phyloP scores from a whole-genome alignment of 2,888 invertebrate genomes.

The Cremastinae sp. region DNA sequence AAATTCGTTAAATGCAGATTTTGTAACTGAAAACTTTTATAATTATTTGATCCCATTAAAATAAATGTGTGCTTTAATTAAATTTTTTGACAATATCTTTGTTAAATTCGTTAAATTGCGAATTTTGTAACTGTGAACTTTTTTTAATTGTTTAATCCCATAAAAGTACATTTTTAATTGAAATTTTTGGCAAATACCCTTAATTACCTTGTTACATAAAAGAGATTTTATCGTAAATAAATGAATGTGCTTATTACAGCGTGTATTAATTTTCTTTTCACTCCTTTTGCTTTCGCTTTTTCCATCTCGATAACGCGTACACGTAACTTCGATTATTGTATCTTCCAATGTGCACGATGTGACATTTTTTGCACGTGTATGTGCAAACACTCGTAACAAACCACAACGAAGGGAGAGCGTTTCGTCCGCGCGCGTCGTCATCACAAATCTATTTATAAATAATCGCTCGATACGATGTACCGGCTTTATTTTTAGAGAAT shows the following conservation, averaged over 20 bases:
- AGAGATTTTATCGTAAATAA: too few species aligned
- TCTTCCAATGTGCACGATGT: not conserved
- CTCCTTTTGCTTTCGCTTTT: not conserved
- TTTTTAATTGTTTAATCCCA: too few species aligned
- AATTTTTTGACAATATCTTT: too few species aligned
- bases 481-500: slow-evolving; percentile 76
- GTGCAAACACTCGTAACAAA: slow-evolving; percentile 3
- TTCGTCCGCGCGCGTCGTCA: slow-evolving; percentile 52
- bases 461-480: slow-evolving; percentile 78
- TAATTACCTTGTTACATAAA: too few species aligned
- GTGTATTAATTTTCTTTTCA: not conserved
- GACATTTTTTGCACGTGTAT: slow-evolving; percentile 7
- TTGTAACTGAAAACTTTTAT: too few species aligned
- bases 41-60: too few species aligned
- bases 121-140: too few species aligned
- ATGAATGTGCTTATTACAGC: not conserved
- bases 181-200: too few species aligned
- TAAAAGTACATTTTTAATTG: too few species aligned
- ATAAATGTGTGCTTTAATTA: too few species aligned
- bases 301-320: not conserved
- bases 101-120: too few species aligned
- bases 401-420: slow-evolving; percentile 35
- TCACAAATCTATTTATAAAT: slow-evolving; percentile 74
- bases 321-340: not conserved
- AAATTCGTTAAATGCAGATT: too few species aligned